Conservation (phyloP, 2,113 vertebrate genomes). For the Esox niger region DNA sequence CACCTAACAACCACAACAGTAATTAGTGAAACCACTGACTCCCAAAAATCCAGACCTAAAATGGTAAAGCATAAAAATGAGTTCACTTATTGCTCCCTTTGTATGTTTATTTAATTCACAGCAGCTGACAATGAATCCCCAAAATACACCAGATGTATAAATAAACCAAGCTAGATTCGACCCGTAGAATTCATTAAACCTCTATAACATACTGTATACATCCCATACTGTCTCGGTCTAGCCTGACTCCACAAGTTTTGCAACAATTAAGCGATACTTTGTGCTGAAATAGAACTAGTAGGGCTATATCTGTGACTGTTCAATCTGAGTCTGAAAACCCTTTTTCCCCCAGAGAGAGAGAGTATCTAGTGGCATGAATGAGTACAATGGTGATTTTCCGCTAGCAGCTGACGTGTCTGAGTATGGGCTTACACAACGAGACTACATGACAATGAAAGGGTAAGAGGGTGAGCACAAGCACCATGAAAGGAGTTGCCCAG, state of each 20-base stretch:
- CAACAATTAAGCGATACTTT: conserved; percentile 20
- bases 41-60: conserved; percentile 61
- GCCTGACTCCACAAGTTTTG: conserved; percentile 11
- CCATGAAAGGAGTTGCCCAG: conserved; percentile 51
- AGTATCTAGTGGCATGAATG: conserved; percentile 26
- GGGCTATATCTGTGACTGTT: conserved; percentile 7
- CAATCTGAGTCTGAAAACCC: conserved; percentile 19
- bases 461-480: conserved; percentile 18
- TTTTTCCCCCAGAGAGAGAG: conserved; percentile 22
- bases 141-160: not conserved
- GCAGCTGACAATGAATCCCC: conserved; percentile 42
- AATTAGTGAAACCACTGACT: conserved; percentile 45
- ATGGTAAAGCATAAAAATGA: conserved; percentile 57
- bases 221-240: not conserved
- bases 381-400: conserved; percentile 61
- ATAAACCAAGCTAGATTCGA: not conserved
- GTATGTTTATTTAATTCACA: conserved; percentile 58
- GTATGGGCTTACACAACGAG: conserved; percentile 38
- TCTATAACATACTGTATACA: not conserved
- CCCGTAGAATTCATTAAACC: not conserved
- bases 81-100: conserved; percentile 35
- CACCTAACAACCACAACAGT: conserved; percentile 31
- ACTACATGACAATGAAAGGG: conserved; percentile 49
- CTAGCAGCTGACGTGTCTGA: conserved; percentile 56
- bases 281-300: not conserved